Conservation (phyloP, 2,113 vertebrate species). For the Caranx melampygus region DNA sequence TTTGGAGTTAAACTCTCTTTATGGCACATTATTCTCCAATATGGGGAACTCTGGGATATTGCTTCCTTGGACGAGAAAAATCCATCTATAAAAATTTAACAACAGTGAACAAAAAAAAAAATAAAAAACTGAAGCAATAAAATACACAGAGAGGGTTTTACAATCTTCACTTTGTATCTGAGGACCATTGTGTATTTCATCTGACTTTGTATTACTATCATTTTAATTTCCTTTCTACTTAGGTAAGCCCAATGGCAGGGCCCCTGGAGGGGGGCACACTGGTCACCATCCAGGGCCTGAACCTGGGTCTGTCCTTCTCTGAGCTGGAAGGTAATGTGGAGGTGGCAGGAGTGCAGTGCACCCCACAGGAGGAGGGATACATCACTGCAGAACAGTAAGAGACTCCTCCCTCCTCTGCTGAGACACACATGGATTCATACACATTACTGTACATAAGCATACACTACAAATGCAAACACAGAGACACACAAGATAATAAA, state of each 20-base stretch:
- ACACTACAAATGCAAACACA: constrained; percentile 15
- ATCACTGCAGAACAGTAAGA: constrained; percentile 95
- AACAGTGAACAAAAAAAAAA: not conserved
- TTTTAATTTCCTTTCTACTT: not conserved
- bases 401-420: constrained; percentile 1
- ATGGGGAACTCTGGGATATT: not conserved
- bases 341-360: constrained; percentile 92
- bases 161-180: not conserved
- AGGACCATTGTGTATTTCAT: not conserved
- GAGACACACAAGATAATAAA: not conserved
- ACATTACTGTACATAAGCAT: not conserved
- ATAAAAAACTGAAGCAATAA: not conserved
- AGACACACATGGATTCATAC: constrained; percentile 4
- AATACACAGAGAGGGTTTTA: not conserved
- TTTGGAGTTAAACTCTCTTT: not conserved
- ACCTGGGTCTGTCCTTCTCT: constrained; percentile 93
- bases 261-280: constrained; percentile 93
- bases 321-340: constrained; percentile 93
- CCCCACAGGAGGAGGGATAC: constrained; percentile 89
- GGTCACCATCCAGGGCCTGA: constrained; percentile 93
- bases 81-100: not conserved
- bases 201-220: not conserved
- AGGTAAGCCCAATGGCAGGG: constrained; percentile 94
- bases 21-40: not conserved
- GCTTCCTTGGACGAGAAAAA: not conserved